These are phyloP conservation scores for Canis aureus DNA, from an alignment of 2,113 vertebrate species.

Conservation along the genomic window DNA sequence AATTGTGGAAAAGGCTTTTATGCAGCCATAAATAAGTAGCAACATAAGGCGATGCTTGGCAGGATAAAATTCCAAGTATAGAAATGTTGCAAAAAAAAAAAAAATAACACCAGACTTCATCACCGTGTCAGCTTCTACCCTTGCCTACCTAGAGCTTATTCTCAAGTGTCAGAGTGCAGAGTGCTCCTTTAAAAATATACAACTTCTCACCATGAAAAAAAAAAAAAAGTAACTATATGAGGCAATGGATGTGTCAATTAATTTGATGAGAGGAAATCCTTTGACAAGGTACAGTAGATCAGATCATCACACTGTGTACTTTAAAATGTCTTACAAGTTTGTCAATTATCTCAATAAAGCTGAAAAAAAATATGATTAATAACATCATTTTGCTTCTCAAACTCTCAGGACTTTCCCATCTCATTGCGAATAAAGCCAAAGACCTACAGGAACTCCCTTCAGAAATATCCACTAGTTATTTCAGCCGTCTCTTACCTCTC, in stretches of 20 bases:
- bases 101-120: neutral
- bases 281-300: neutral
- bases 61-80: conserved; percentile 35
- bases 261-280: neutral
- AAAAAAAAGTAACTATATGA: neutral
- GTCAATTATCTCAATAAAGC: neutral
- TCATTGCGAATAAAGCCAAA: neutral
- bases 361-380: neutral
- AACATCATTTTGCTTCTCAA: neutral
- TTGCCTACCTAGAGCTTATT: neutral
- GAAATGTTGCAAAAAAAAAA: conserved; percentile 55
- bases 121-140: neutral
- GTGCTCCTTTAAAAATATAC: neutral
- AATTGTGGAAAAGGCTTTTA: conserved; percentile 24
- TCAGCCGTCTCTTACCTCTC: neutral
- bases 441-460: neutral
- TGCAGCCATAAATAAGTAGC: conserved; percentile 40
- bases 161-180: neutral
- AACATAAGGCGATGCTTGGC: conserved; percentile 5
- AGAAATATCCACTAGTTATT: neutral
- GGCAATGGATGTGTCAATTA: neutral
- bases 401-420: neutral
- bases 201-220: neutral
- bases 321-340: neutral
- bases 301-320: neutral